Base-by-base conservation (phyloP, 2,888 invertebrate species). In the Eupithecia pulchellata region DNA sequence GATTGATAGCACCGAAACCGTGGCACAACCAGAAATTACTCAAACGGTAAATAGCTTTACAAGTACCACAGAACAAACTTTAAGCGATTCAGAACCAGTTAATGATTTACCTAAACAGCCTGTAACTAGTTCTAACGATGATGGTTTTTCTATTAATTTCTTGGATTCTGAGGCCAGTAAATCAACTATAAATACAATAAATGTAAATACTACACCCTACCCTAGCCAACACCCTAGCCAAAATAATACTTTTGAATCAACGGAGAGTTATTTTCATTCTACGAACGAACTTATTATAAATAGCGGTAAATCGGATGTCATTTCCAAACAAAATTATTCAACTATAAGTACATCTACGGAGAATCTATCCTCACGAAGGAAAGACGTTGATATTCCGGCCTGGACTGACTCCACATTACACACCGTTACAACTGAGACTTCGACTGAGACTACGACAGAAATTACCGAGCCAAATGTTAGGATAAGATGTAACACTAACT, bases 401-500 rank as follows among this genome's bases (percentile, higher is more conserved):
- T 93, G 93, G 91, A 91, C 92, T 75, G 92, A 94, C 81, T 89
- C 88, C 64, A 89, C 89, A 61, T 78, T 84, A 47, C 79, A 82
- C 73, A 84, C 87, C 83, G 91, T 94, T 84, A 79, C 90, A 76
- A 95, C 93, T 75, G 81, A 90, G 71, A 90, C 89, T 80, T 92
- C 93, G 78, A 86, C 84, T 61, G 76, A 77, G 75, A 25, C 25
- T 52, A 81, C 82, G 72, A 75, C 79, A 75, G 84, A 79, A 74
- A 83, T 76, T 66, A 79, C 76, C 76, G 89, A 89, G 82, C 72
- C 77, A 68, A 75, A 81, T 74, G 81, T 81, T 88, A 91, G 89
- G 82, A 84, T 79, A 77, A 82, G 89, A 83, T 97, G 97, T 93
- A 93, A 93, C 82, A 90, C 90, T 82, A 95, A 96, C 88, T 89